Evolutionary conservation across 2,888 invertebrate species (phyloP).

Genomic region (Subacronicta megacephala): DNA sequence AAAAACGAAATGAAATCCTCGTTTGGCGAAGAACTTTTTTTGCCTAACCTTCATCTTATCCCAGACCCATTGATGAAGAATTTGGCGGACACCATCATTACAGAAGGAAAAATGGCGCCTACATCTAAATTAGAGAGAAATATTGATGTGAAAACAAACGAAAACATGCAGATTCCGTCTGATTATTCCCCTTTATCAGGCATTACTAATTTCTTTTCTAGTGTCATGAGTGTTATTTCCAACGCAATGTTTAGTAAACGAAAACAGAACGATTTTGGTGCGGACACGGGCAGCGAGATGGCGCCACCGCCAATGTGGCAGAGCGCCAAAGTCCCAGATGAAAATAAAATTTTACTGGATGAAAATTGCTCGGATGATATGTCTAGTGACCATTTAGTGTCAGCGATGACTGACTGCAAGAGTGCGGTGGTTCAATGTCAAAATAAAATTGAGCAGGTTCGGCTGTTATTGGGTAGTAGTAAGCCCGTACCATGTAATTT

Average conservation of each 20-base stretch:
- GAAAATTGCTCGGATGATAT: constrained; percentile 56
- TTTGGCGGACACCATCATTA: constrained; percentile 77
- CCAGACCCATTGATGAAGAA: constrained; percentile 81
- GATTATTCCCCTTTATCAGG: constrained; percentile 65
- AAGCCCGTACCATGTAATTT: constrained; percentile 59
- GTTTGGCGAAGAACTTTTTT: constrained; percentile 69
- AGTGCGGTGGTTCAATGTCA: constrained; percentile 75
- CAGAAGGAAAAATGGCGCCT: constrained; percentile 55
- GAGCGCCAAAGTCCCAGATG: constrained; percentile 74
- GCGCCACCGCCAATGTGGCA: constrained; percentile 74
- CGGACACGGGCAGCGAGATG: constrained; percentile 63
- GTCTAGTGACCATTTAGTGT: constrained; percentile 55
- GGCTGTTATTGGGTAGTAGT: constrained; percentile 64
- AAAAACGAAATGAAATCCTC: constrained; percentile 70
- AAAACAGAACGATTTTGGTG: constrained; percentile 72
- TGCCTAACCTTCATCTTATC: constrained; percentile 74
- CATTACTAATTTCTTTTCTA: constrained; percentile 76
- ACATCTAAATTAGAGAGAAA: constrained; percentile 45
- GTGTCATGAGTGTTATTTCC: constrained; percentile 75
- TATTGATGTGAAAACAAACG: constrained; percentile 45
- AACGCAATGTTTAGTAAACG: constrained; percentile 74
- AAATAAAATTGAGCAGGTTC: constrained; percentile 76
- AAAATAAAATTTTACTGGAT: constrained; percentile 71
- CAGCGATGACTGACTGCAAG: constrained; percentile 73
- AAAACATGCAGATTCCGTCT: constrained; percentile 17